Conservation (phyloP, 1,140 invertebrate genomes). For the Drosophila ogumai region DNA sequence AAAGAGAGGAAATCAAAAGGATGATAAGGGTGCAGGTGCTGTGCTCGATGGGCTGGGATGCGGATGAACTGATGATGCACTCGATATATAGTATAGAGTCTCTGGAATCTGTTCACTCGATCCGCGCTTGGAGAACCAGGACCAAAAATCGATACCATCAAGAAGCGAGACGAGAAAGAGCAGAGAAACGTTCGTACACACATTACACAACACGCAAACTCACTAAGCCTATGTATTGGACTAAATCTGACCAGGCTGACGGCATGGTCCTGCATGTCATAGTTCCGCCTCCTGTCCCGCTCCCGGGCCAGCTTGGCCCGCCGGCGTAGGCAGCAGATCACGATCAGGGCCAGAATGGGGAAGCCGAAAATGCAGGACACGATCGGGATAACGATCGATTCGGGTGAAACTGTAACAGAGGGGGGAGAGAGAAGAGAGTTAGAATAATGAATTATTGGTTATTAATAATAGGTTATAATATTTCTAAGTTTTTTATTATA, state of each 20-base stretch:
- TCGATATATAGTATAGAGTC: neutral
- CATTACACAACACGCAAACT: slow-evolving; percentile 85
- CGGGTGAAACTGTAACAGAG: slow-evolving; percentile 90
- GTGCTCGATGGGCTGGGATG: neutral
- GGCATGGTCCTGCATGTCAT: slow-evolving; percentile 91
- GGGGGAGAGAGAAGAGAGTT: neutral
- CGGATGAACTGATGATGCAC: slow-evolving; percentile 9
- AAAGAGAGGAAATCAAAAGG: neutral
- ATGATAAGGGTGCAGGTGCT: neutral
- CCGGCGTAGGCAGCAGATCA: slow-evolving; percentile 93
- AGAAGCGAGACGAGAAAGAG: slow-evolving; percentile 9
- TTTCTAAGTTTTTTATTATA: no score
- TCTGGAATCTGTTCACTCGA: slow-evolving; percentile 2
- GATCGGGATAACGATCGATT: slow-evolving; percentile 94
- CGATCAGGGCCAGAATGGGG: slow-evolving; percentile 92
- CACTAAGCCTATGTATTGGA: slow-evolving; percentile 90
- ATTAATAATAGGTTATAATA: no score
- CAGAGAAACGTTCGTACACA: slow-evolving; percentile 49
- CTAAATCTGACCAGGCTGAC: slow-evolving; percentile 92
- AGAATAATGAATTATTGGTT: no score
- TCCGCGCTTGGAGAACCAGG: slow-evolving; percentile 7
- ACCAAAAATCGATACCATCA: neutral
- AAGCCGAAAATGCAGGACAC: slow-evolving; percentile 95
- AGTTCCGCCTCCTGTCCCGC: slow-evolving; percentile 90
- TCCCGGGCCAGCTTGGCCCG: slow-evolving; percentile 93